Conservation (phyloP, 2,888 invertebrate genomes). For the Serripes groenlandicus region DNA sequence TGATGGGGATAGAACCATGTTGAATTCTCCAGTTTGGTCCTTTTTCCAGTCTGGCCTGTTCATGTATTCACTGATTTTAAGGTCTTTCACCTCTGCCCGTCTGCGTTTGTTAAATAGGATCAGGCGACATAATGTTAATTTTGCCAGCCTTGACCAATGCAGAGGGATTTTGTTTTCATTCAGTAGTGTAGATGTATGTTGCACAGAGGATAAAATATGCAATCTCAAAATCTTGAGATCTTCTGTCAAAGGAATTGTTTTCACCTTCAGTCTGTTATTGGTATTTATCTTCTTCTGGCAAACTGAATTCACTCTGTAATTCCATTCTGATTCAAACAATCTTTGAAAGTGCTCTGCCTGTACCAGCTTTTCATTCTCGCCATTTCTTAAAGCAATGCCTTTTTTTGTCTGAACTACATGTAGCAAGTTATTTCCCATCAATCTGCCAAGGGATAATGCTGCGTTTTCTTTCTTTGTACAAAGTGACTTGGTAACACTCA, state of each 20-base stretch:
- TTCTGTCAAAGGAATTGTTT: conserved; percentile 56
- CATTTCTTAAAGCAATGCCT: conserved; percentile 44
- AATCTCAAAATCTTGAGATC: conserved; percentile 34
- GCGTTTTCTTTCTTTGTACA: conserved; percentile 26
- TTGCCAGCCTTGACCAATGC: conserved; percentile 34
- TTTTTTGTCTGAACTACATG: conserved; percentile 51
- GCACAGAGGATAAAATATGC: not conserved
- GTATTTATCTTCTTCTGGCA: conserved; percentile 39
- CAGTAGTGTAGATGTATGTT: not conserved
- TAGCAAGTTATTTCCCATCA: conserved; percentile 43
- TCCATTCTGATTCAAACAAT: conserved; percentile 56
- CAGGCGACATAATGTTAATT: conserved; percentile 40
- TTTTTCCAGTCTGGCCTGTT: conserved; percentile 33
- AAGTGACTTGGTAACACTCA: conserved; percentile 32
- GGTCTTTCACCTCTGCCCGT: conserved; percentile 50
- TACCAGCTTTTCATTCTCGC: conserved; percentile 27
- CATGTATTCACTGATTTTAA: conserved; percentile 36
- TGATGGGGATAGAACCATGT: conserved; percentile 34
- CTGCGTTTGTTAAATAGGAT: conserved; percentile 54
- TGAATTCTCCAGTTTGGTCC: conserved; percentile 45
- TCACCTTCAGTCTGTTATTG: conserved; percentile 28
- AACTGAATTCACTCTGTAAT: conserved; percentile 43
- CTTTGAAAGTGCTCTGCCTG: conserved; percentile 45
- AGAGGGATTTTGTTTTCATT: not conserved
- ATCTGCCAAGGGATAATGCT: conserved; percentile 42